Percentiles rank a stretch among this genome's conserved stretches.
Evolutionary conservation across 2,888 invertebrate species (phyloP).

Genomic region (Hemaris fuciformis): DNA sequence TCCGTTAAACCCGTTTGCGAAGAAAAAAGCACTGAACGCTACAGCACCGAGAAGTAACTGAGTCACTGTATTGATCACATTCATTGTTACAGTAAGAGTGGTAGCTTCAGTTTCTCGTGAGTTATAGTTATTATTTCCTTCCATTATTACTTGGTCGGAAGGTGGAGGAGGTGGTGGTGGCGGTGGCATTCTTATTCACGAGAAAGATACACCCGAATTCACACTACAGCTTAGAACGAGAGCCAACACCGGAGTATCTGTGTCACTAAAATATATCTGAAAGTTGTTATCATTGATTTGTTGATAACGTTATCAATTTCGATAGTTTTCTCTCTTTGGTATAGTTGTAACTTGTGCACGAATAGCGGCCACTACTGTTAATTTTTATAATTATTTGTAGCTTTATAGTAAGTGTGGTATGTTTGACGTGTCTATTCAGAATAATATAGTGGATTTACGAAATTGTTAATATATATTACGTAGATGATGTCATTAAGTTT

Average conservation of each 20-base stretch:
- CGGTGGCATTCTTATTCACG: conserved; percentile 15
- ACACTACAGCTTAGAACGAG: conserved; percentile 1
- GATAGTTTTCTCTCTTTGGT: not conserved
- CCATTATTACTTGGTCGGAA: conserved; percentile 23
- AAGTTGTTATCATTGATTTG: conserved; percentile 18
- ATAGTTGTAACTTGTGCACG: not conserved
- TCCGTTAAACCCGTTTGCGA: conserved; percentile 19
- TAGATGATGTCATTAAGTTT: too few species aligned
- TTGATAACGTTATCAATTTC: conserved; percentile 6
- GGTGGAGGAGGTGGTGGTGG: conserved; percentile 30
- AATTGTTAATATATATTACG: too few species aligned
- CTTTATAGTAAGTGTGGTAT: not conserved
- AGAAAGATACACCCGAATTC: not conserved
- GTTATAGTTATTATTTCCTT: conserved; percentile 23
- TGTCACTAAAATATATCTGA: conserved; percentile 10
- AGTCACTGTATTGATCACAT: conserved; percentile 38
- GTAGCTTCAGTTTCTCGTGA: conserved; percentile 19
- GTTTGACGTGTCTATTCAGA: too few species aligned
- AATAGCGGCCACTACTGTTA: not conserved
- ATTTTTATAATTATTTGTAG: not conserved
- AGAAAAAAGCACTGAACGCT: conserved; percentile 34
- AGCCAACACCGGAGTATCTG: not conserved
- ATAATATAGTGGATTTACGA: too few species aligned
- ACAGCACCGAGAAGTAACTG: conserved; percentile 44
- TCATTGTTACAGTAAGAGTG: conserved; percentile 30